phyloP scores from a whole-genome alignment of 2,888 invertebrate species.

The Celastrina argiolus region DNA sequence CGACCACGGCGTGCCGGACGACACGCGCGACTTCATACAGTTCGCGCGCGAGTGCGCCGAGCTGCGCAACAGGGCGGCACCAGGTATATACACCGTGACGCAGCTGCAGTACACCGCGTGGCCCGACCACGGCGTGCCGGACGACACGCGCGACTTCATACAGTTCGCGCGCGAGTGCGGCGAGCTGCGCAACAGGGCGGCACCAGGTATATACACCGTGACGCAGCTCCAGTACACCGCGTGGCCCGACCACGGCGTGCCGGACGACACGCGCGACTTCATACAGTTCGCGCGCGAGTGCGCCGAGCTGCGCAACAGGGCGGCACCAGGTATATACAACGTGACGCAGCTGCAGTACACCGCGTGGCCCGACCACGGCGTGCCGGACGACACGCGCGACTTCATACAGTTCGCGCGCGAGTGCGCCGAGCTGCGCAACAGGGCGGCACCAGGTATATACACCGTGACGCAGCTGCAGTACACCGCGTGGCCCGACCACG shows the following conservation, averaged over 20 bases:
- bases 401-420: constrained; percentile 93
- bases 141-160: constrained; percentile 94
- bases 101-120: constrained; percentile 95
- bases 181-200: constrained; percentile 46
- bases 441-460: neutral
- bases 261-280: constrained; percentile 95
- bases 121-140: constrained; percentile 98
- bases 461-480: constrained; percentile 99
- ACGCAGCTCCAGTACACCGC: constrained; percentile 96
- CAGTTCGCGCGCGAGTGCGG: constrained; percentile 85
- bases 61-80: constrained; percentile 45
- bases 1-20: constrained; percentile 98
- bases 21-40: constrained; percentile 92
- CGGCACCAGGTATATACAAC: neutral
- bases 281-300: constrained; percentile 88
- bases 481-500: constrained; percentile 92
- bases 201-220: neutral
- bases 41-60: constrained; percentile 84
- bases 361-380: constrained; percentile 94
- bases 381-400: constrained; percentile 94
- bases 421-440: constrained; percentile 57
- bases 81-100: neutral
- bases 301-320: constrained; percentile 48
- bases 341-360: constrained; percentile 98
- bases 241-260: constrained; percentile 96